Evolutionary conservation across 2,797 vertebrate species (phyloP), one percentile per base, ranked within the genome.

Genomic region (Tokudaia muenninki): DNA sequence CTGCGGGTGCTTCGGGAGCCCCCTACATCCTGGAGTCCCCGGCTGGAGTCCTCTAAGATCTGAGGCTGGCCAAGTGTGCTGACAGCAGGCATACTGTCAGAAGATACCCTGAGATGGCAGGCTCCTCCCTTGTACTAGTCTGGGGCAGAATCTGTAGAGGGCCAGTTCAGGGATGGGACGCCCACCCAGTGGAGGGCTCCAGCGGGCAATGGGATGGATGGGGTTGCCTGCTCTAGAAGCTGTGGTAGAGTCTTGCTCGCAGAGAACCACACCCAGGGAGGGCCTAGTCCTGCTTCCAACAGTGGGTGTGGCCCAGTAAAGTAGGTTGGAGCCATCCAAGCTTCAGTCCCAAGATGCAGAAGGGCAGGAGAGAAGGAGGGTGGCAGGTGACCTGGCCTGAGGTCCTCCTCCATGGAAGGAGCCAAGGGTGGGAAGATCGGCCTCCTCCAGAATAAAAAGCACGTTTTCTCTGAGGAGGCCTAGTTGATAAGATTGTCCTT

Each of bases 21-120:
- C 0, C 98, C 98, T 1, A 97, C 99, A 0, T 99, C 99, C 0
- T 99, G 99, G 99, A 99, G 99, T 31, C 99, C 99, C 87, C 98
- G 99, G 90, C 99, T 99, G 0, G 99, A 99, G 98, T 99, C 99
- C 31, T 99, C 99, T 0, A 99, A 99, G 98, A 99, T 99, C 98
- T 99, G 98, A 99, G 98, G 97, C 10, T 12, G 55, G 80, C 70
- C 26, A 92, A 90, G 34, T 0, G 87, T 94, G 97, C 95, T 72
- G 96, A 75, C 57, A 87, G 95, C 87, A 65, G 90, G 75, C 82
- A 75, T 78, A 86, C 96, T 78, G 95, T 94, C 98, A 93, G 97
- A 96, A 97, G 89, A 78, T 14, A 26, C 83, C 78, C 59, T 47
- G 75, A 74, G 91, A 47, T 0, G 17, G 52, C 80, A 9, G 74